phyloP scores from a whole-genome alignment of 2,797 vertebrate genomes.

The Falco rusticolus region DNA sequence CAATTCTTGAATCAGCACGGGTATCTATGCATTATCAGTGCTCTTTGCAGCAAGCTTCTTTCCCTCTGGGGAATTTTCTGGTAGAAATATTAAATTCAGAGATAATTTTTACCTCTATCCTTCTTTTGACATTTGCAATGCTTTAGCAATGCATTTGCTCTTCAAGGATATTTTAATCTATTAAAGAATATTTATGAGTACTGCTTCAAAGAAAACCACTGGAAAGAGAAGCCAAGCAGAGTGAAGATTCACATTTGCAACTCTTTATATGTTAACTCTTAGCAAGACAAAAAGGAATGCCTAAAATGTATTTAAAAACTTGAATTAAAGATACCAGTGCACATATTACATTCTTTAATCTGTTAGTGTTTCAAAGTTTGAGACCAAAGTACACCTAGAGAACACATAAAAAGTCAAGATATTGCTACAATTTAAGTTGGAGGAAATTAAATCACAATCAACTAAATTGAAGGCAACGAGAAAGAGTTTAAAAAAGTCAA shows the following conservation, averaged over 20 bases:
- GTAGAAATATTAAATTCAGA: not conserved
- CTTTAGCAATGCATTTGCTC: constrained; percentile 1
- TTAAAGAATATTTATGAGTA: constrained; percentile 38
- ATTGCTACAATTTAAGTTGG: not conserved
- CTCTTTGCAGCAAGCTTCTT: not conserved
- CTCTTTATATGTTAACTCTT: not conserved
- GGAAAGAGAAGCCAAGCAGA: not conserved
- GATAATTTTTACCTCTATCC: not conserved
- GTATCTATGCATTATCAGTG: not conserved
- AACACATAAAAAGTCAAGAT: not conserved
- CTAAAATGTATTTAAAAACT: not conserved
- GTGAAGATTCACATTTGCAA: not conserved
- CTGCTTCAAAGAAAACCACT: constrained; percentile 34
- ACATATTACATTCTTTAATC: not conserved
- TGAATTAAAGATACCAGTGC: not conserved
- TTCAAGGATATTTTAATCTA: constrained; percentile 32
- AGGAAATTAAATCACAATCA: not conserved
- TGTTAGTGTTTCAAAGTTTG: not conserved
- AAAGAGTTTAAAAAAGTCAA: not conserved
- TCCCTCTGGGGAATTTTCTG: not conserved
- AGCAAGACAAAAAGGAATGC: not conserved
- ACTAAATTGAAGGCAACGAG: not conserved
- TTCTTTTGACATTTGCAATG: constrained; percentile 30
- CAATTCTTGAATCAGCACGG: not conserved
- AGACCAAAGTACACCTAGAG: not conserved